Evolutionary conservation across 2,797 vertebrate genomes (phyloP).

Genomic region (Typhlichthys eigenmanni): DNA sequence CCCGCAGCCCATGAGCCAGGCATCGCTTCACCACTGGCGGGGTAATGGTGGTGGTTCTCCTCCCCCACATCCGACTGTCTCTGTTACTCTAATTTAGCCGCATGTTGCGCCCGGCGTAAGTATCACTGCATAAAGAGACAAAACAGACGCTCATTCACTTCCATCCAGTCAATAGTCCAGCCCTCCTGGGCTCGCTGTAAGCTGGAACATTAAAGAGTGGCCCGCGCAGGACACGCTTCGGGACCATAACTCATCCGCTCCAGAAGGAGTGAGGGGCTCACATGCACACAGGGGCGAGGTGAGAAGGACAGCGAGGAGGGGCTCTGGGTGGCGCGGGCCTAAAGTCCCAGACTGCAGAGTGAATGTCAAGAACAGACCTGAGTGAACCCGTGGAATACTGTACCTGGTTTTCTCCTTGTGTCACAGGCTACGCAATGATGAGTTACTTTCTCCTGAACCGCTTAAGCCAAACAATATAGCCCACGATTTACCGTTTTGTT

Average conservation of each 20-base stretch:
- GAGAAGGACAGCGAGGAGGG: conserved; percentile 1
- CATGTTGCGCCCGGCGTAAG: not conserved
- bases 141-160: not conserved
- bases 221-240: conserved; percentile 9
- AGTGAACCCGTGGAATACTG: not conserved
- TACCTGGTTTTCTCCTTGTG: conserved; percentile 1
- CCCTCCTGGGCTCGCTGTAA: conserved; percentile 10
- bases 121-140: not conserved
- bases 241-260: conserved; percentile 12
- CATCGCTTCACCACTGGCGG: conserved; percentile 43
- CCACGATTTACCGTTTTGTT: not conserved
- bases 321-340: not conserved
- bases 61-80: conserved; percentile 11
- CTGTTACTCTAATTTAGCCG: conserved; percentile 3
- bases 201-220: conserved; percentile 9
- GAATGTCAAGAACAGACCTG: conserved; percentile 20
- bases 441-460: too few relatives aligned
- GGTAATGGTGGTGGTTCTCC: conserved; percentile 33
- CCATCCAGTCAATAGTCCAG: conserved; percentile 13
- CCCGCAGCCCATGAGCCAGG: conserved; percentile 25
- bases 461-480: too few relatives aligned
- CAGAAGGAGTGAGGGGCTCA: conserved; percentile 1
- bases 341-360: conserved; percentile 15
- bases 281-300: not conserved
- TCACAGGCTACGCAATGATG: not conserved